These are phyloP conservation scores for Ctenicera cuprea DNA, from an alignment of 2,888 invertebrate genomes.

Conservation along the genomic window DNA sequence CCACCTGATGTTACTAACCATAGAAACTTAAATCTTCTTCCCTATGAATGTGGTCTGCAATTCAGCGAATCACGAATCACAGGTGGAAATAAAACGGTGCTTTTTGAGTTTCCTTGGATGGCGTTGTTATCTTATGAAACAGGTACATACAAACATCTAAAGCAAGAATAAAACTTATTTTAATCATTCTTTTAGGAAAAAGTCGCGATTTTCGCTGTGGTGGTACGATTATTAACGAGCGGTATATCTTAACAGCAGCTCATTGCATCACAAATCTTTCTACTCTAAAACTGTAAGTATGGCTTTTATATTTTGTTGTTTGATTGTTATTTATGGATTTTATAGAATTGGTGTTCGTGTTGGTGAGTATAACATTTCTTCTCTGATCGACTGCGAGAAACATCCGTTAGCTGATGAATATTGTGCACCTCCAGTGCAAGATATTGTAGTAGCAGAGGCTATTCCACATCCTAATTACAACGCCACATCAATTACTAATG, in stretches of 20 bases:
- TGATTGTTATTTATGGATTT: background rate
- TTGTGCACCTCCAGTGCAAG: constrained; percentile 73
- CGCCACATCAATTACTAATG: constrained; percentile 73
- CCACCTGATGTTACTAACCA: constrained; percentile 27
- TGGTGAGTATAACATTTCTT: constrained; percentile 76
- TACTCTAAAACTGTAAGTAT: constrained; percentile 63
- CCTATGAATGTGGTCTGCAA: constrained; percentile 6
- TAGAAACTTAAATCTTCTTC: constrained; percentile 22
- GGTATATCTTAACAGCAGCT: constrained; percentile 77
- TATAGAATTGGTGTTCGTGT: constrained; percentile 74
- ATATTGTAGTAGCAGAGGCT: constrained; percentile 72
- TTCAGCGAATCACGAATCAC: background rate
- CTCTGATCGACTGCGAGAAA: constrained; percentile 71
- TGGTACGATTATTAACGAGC: constrained; percentile 75
- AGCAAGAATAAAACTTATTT: no score
- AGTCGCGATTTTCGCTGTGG: constrained; percentile 68
- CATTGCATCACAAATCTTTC: constrained; percentile 73
- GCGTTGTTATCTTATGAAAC: constrained; percentile 78
- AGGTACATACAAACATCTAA: constrained; percentile 34
- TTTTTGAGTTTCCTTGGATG: constrained; percentile 87
- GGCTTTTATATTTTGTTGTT: background rate
- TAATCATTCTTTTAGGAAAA: constrained; percentile 12
- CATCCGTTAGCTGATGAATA: constrained; percentile 59
- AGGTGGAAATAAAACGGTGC: constrained; percentile 76
- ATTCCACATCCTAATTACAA: constrained; percentile 75